Conservation (phyloP, 30 jellyfish, hydroid and myxozoan species). For the Mastigias papua region DNA sequence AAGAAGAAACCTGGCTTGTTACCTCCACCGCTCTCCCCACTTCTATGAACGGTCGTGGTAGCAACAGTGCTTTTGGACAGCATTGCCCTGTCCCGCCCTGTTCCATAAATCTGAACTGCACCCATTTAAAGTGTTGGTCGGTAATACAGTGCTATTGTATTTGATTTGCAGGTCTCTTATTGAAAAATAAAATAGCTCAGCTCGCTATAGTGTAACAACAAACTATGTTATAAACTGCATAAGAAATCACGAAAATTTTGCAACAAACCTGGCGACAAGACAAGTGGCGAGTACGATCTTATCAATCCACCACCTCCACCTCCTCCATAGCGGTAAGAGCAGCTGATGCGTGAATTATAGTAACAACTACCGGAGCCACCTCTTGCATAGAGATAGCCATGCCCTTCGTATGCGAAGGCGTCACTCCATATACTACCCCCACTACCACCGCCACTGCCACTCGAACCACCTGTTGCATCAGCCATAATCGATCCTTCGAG, state of each 20-base stretch:
- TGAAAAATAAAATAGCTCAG: too few relatives aligned
- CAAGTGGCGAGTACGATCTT: slow-evolving; percentile 61
- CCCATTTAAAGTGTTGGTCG: too few relatives aligned
- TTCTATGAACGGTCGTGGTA: too few relatives aligned
- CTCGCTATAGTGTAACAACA: too few relatives aligned
- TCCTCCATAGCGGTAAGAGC: slow-evolving; percentile 59
- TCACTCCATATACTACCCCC: slow-evolving; percentile 79
- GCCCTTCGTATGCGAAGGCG: slow-evolving; percentile 69
- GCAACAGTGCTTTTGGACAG: too few relatives aligned
- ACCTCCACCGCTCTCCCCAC: too few relatives aligned
- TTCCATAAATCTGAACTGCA: too few relatives aligned
- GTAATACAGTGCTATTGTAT: too few relatives aligned
- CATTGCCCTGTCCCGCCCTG: too few relatives aligned
- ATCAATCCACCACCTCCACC: slow-evolving; percentile 84
- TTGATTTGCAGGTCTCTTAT: too few relatives aligned
- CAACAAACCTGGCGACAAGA: slow-evolving; percentile 62
- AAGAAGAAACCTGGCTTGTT: too few relatives aligned
- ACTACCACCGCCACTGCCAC: slow-evolving; percentile 74
- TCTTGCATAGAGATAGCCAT: slow-evolving; percentile 64
- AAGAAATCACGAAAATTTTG: not conserved
- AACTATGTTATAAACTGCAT: too few relatives aligned
- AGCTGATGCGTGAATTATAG: not conserved
- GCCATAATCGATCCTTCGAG: slow-evolving; percentile 62
- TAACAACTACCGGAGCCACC: slow-evolving; percentile 79
- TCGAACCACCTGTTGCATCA: slow-evolving; percentile 59